Percentiles rank a stretch among this genome's conserved stretches.
These are phyloP conservation scores for Teleogryllus oceanicus DNA, from an alignment of 2,888 invertebrate genomes.

Conservation along the genomic window DNA sequence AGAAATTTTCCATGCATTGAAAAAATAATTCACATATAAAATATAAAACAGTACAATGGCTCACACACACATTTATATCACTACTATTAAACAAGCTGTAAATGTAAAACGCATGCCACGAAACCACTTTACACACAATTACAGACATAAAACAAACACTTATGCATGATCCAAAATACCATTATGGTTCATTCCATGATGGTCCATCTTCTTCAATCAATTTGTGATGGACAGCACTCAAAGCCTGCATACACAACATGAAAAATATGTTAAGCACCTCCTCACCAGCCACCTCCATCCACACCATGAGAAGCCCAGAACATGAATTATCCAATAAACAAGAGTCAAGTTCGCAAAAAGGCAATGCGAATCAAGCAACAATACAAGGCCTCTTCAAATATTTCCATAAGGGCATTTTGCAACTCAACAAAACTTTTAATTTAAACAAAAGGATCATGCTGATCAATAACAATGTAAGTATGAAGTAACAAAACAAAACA, in stretches of 20 bases:
- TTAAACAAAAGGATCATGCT: too few relatives aligned
- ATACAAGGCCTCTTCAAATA: too few relatives aligned
- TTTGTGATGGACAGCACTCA: slow-evolving; percentile 80
- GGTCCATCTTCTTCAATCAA: slow-evolving; percentile 62
- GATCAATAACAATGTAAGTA: too few relatives aligned
- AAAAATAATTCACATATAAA: too few relatives aligned
- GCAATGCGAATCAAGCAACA: too few relatives aligned
- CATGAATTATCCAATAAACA: background rate
- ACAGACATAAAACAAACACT: background rate
- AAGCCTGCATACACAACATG: slow-evolving; percentile 57
- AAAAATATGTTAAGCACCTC: slow-evolving; percentile 30
- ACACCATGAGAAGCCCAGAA: slow-evolving; percentile 18
- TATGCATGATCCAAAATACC: slow-evolving; percentile 30
- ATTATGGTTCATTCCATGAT: slow-evolving; percentile 33
- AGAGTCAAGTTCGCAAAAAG: too few relatives aligned
- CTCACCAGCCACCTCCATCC: background rate
- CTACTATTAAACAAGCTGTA: background rate
- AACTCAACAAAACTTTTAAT: too few relatives aligned
- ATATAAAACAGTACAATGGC: too few relatives aligned
- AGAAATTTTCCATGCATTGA: too few relatives aligned
- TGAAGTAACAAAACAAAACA: too few relatives aligned
- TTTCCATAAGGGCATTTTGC: too few relatives aligned
- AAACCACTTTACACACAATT: background rate
- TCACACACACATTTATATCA: too few relatives aligned
- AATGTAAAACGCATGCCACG: background rate